These are phyloP conservation scores for Hippopotamyrus pictus DNA, from an alignment of 2,797 vertebrate species.

Conservation along the genomic window DNA sequence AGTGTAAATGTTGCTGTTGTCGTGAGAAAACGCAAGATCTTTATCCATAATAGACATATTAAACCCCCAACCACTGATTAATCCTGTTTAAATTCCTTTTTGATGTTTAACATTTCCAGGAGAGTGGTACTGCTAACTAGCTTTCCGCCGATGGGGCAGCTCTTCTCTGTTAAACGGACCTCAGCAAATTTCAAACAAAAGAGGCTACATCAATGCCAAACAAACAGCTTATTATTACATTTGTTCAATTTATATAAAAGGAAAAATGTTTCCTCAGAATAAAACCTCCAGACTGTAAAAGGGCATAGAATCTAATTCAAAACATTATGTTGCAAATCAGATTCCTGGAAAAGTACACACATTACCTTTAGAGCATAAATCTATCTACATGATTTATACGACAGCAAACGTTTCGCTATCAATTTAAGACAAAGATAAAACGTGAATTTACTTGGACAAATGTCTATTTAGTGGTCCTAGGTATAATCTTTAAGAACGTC, in stretches of 20 bases:
- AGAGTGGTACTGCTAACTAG: neutral
- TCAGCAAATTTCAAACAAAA: neutral
- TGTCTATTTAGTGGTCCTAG: neutral
- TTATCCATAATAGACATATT: neutral
- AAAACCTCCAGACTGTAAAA: neutral
- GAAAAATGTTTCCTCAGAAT: neutral
- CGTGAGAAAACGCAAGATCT: neutral
- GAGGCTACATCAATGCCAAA: neutral
- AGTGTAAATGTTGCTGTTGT: neutral
- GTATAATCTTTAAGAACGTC: neutral
- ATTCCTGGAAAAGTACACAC: neutral
- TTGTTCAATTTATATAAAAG: neutral
- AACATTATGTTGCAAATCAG: neutral
- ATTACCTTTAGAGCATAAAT: neutral
- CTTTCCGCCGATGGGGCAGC: neutral
- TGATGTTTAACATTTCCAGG: neutral
- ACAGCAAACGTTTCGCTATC: neutral
- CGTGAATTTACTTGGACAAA: neutral
- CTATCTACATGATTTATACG: neutral
- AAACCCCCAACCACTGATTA: neutral
- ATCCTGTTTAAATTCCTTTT: neutral
- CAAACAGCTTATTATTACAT: neutral
- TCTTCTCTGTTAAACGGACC: neutral
- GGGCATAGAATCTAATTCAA: neutral
- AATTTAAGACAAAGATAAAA: neutral